Evolutionary conservation across 2,888 invertebrate species (phyloP), one percentile per base, ranked within the genome.

Genomic region (Apamea epomidion): DNA sequence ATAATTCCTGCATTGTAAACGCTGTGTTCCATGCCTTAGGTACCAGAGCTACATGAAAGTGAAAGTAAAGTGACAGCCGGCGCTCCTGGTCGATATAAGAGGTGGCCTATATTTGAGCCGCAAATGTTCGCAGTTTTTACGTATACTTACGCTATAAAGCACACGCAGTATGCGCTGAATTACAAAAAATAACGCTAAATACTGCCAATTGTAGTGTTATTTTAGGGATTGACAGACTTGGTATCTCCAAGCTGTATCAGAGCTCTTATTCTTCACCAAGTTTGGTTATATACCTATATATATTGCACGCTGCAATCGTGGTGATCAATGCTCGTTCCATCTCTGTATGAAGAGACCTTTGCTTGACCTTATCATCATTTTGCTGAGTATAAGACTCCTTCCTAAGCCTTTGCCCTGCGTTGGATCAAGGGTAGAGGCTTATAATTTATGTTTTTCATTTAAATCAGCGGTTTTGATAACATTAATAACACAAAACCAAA

Each of bases 51-150:
- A 74, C 79, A 88, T 87, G 79, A 89, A 89, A 89, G 89, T 88
- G 89, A 89, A 89, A 89, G 89, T 85, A 25, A 64, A 81, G 87
- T 89, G 89, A 88, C 89, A 89, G 82, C 69, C 84, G 32, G 86
- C 68, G 51, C 82, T 89, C 88, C 89, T 82, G 85, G 83, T 86
- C 86, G 86, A 89, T 89, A 87, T 81, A 83, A 79, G 64, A 65
- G 78, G 74, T 85, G 88, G 78, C 88, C 88, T 87, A 88, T 88
- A 87, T 88, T 84, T 58, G 42, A 71, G 42, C 45, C 25, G 74
- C 64, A 51, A 51, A 71, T 72, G 67, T 74, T 77, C 62, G 48
- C 58, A 64, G 62, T 60, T 81, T 84, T 81, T 81, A 74, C 67
- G 18, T 67, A 64, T 42, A 42, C 32, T 80, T 37, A 58, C 51